Percentiles rank a stretch among this genome's conserved stretches.
Conservation (phyloP, 2,888 invertebrate species). For the Alviniconcha strummeri region DNA sequence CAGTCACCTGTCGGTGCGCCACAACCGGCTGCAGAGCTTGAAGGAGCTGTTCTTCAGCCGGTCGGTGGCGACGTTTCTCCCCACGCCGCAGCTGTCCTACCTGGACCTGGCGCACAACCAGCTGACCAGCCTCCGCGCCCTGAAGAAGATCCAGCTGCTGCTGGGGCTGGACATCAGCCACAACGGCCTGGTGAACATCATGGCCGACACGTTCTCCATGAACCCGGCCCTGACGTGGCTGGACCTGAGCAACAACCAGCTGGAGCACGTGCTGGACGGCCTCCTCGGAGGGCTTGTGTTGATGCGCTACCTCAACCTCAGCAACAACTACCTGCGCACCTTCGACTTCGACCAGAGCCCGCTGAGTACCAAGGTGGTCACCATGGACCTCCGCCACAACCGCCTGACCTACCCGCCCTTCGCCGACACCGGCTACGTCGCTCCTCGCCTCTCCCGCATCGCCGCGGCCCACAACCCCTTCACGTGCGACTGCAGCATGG, state of each 20-base stretch:
- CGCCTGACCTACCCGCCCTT: slow-evolving; percentile 28
- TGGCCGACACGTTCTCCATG: background rate
- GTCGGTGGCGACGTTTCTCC: background rate
- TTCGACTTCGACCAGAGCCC: slow-evolving; percentile 23
- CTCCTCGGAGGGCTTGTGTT: background rate
- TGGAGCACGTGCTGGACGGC: slow-evolving; percentile 26
- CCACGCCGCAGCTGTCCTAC: slow-evolving; percentile 1
- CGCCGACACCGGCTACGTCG: slow-evolving; percentile 27
- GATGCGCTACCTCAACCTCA: slow-evolving; percentile 15
- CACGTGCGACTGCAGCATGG: slow-evolving; percentile 36
- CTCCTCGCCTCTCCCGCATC: slow-evolving; percentile 21
- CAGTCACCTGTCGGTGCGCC: slow-evolving; percentile 16
- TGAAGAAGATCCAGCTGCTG: slow-evolving; percentile 23
- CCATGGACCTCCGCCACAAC: slow-evolving; percentile 36
- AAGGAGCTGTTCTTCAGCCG: background rate
- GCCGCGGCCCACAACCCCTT: slow-evolving; percentile 34
- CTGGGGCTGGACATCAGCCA: slow-evolving; percentile 29
- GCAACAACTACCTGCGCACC: slow-evolving; percentile 18
- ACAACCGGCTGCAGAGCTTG: slow-evolving; percentile 7
- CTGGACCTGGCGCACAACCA: slow-evolving; percentile 38
- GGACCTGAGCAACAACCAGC: slow-evolving; percentile 34
- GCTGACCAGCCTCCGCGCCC: slow-evolving; percentile 20
- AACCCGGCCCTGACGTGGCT: slow-evolving; percentile 12
- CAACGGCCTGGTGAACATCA: slow-evolving; percentile 30
- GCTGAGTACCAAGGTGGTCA: background rate